Base-by-base conservation (phyloP, 2,113 vertebrate genomes). In the Odocoileus hemionus region DNA sequence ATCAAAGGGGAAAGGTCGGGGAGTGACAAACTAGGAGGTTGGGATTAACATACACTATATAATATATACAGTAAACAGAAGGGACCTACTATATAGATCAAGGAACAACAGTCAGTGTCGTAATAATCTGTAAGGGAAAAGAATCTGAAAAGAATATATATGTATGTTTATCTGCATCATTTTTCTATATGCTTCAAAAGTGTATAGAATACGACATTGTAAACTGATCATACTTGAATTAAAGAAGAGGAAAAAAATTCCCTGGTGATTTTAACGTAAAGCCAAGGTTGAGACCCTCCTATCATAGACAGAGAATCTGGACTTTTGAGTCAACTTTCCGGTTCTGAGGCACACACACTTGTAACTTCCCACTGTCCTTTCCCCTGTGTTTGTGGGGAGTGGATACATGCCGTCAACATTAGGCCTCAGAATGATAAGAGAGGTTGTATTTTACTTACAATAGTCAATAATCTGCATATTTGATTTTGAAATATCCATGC, bases 401-500 rank as follows among this genome's bases (percentile, higher is more conserved):
- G 2, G 45, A 5, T 39, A 26, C 26, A 16, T 19, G 7, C 3
- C 55, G 17, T 78, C 60, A 78, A 43, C 5, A 55, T 89, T 84
- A 96, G 90, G 96, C 82, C 95, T 92, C 97, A 96, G 83, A 97
- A 6, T n/a, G 84, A 85, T 0, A 21, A 87, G 39, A 83, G 80
- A 97, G 47, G 23, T 87, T 96, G 39, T 52, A 58, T 96, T 97
- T 98, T 96, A 98, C 96, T 98, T 95, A 96, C 97, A 98, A 97
- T 96, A 97, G 92, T 98, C 96, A 21, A 78, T 91, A 78, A 98
- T 94, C 94, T 91, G 58, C 28, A 45, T 12, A 61, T 97, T 97
- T 16, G 26, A 95, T 83, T 84, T 89, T 79, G 80, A 96, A 76
- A 84, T 97, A 93, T 92, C 94, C 79, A 52, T 97, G 95, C 91